Evolutionary conservation across 2,797 vertebrate genomes (phyloP).

Genomic region (Sebastolobus altivelis): DNA sequence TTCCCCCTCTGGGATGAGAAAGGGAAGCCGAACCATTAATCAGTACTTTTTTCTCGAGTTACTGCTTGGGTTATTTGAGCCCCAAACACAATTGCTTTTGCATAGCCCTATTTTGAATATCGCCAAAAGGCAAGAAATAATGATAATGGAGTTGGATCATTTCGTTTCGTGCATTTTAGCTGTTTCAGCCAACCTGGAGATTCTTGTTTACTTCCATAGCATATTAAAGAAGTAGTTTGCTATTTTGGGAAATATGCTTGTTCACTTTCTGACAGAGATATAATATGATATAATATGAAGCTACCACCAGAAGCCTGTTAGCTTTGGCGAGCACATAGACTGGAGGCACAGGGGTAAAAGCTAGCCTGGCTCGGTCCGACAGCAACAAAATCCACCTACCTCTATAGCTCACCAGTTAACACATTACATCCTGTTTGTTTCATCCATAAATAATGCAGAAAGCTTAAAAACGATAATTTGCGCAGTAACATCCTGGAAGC

Average conservation of each 20-base stretch:
- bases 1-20: neutral
- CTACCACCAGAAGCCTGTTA: neutral
- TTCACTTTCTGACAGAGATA: neutral
- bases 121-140: neutral
- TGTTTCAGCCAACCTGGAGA: neutral
- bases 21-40: constrained; percentile 5
- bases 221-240: neutral
- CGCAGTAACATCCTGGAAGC: neutral
- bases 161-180: neutral
- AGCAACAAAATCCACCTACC: neutral
- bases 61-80: neutral
- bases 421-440: neutral
- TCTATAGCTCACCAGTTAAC: neutral
- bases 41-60: neutral
- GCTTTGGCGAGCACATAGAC: neutral
- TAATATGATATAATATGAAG: too few species aligned
- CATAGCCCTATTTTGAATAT: neutral
- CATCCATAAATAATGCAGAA: neutral
- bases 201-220: neutral
- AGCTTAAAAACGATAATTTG: neutral
- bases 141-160: neutral
- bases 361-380: neutral
- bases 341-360: neutral
- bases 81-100: neutral
- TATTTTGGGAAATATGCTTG: neutral